Conservation (phyloP, 2,888 invertebrate species). For the Brachyopa scutellaris region DNA sequence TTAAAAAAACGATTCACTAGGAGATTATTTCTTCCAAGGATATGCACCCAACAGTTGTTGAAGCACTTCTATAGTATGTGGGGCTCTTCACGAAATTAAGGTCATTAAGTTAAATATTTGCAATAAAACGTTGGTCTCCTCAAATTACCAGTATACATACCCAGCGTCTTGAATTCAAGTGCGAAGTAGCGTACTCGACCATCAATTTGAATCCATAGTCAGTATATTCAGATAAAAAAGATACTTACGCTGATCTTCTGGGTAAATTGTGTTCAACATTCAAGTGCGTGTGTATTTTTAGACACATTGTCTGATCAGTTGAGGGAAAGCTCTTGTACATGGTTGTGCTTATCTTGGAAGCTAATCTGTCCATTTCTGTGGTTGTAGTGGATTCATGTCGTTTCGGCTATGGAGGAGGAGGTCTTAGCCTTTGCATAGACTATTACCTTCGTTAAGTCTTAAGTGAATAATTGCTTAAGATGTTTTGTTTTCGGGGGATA, state of each 20-base stretch:
- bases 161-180: slow-evolving; percentile 24
- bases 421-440: neutral
- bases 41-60: neutral
- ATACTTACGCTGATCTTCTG: slow-evolving; percentile 7
- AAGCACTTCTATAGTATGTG: neutral
- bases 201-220: slow-evolving; percentile 28
- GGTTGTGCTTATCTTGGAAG: slow-evolving; percentile 6
- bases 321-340: slow-evolving; percentile 7
- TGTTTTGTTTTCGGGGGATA: slow-evolving; percentile 16
- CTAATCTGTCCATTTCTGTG: slow-evolving; percentile 5
- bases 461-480: slow-evolving; percentile 51
- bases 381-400: neutral
- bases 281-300: slow-evolving; percentile 38
- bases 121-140: neutral
- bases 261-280: slow-evolving; percentile 6
- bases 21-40: no score
- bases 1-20: no score
- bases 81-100: slow-evolving; percentile 23
- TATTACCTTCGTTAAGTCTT: slow-evolving; percentile 45
- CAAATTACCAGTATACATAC: neutral
- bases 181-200: slow-evolving; percentile 25
- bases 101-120: slow-evolving; percentile 29
- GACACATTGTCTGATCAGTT: slow-evolving; percentile 22
- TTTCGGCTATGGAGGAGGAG: neutral
- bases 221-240: neutral